A percentile compares a stretch with the other conserved stretches of the same genome.
Evolutionary conservation across 1,140 invertebrate genomes (phyloP).

Genomic region (Latrodectus geometricus): DNA sequence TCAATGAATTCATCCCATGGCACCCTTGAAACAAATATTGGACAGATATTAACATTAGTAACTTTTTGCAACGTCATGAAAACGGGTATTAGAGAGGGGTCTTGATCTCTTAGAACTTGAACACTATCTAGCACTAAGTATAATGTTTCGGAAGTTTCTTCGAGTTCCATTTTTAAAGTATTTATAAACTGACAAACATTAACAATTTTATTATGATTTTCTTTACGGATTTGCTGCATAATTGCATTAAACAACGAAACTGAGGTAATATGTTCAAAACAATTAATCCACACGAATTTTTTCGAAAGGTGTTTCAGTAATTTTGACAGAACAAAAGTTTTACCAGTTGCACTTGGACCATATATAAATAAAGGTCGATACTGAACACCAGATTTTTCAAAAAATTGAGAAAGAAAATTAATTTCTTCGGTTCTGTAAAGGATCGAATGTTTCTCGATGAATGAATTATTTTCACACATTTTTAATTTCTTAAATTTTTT

Average conservation of each 20-base stretch:
- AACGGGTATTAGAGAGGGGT: conserved; percentile 6
- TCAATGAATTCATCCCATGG: conserved; percentile 84
- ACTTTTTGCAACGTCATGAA: conserved; percentile 23
- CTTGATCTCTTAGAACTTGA: conserved; percentile 35
- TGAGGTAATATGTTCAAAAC: conserved; percentile 83
- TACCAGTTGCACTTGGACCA: conserved; percentile 84
- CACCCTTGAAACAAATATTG: conserved; percentile 82
- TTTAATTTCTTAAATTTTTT: too few relatives aligned
- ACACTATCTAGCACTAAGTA: conserved; percentile 47
- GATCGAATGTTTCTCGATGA: not conserved
- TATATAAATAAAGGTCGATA: conserved; percentile 74
- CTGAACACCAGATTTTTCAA: not conserved
- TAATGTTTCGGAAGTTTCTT: conserved; percentile 1
- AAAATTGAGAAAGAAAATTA: conserved; percentile 8
- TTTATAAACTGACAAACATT: conserved; percentile 70
- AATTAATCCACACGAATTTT: conserved; percentile 78
- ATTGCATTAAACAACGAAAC: conserved; percentile 83
- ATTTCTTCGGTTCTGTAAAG: conserved; percentile 31
- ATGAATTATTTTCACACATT: too few relatives aligned
- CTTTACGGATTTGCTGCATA: conserved; percentile 64
- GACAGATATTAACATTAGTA: conserved; percentile 76
- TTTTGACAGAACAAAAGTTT: conserved; percentile 77
- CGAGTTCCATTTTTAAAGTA: not conserved
- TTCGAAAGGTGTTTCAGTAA: conserved; percentile 75
- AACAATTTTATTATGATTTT: not conserved